Conservation (phyloP, 2,797 vertebrate species). For the Siniperca obscura region DNA sequence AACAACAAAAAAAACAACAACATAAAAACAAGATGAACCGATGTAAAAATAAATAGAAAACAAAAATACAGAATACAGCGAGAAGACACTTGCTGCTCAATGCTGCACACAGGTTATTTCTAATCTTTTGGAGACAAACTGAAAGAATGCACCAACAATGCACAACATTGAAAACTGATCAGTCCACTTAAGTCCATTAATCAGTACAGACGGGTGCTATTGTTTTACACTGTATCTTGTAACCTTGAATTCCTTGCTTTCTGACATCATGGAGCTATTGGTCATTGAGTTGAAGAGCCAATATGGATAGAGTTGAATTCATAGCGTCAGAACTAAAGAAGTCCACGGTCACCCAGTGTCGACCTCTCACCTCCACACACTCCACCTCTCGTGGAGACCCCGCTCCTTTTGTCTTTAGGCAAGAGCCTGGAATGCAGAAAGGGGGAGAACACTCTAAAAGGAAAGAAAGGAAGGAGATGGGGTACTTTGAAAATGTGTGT, state of each 20-base stretch:
- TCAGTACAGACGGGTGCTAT: constrained; percentile 58
- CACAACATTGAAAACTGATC: constrained; percentile 61
- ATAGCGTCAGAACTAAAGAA: constrained; percentile 36
- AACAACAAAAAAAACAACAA: background rate
- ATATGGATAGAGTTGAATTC: constrained; percentile 46
- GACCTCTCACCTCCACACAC: constrained; percentile 36
- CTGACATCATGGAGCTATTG: constrained; percentile 52
- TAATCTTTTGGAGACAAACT: constrained; percentile 46
- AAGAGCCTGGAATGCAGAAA: constrained; percentile 75
- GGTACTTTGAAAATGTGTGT: constrained; percentile 23
- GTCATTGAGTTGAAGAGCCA: constrained; percentile 40
- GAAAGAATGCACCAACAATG: constrained; percentile 59
- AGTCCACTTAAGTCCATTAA: constrained; percentile 51
- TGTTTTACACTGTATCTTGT: constrained; percentile 35
- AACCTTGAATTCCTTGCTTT: constrained; percentile 46
- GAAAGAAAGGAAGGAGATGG: constrained; percentile 34
- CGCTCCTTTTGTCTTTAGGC: constrained; percentile 60
- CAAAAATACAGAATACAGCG: constrained; percentile 36
- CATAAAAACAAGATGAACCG: background rate
- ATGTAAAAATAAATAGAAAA: constrained; percentile 67
- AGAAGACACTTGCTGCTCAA: constrained; percentile 58
- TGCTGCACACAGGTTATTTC: constrained; percentile 50
- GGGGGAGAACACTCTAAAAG: constrained; percentile 18
- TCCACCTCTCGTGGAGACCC: constrained; percentile 40
- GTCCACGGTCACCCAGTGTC: constrained; percentile 2